Evolutionary conservation across 2,888 invertebrate genomes (phyloP).

Genomic region (Isoperla grammatica): DNA sequence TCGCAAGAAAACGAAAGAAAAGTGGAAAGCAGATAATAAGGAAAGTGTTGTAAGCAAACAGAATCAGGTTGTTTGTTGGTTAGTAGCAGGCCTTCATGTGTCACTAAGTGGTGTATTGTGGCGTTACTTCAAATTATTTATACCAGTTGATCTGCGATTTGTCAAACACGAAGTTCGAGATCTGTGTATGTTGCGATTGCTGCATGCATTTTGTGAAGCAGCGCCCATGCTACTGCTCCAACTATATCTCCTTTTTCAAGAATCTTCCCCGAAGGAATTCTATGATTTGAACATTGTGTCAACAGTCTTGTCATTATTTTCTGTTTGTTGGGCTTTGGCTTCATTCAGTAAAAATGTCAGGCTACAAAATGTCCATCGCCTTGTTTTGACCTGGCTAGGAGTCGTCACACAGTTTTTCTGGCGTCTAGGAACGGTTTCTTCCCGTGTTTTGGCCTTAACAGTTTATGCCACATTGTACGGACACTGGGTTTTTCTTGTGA

Average conservation of each 20-base stretch:
- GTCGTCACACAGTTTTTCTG: slow-evolving; percentile 71
- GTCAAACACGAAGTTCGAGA: slow-evolving; percentile 74
- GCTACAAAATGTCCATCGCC: slow-evolving; percentile 71
- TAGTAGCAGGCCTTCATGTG: slow-evolving; percentile 53
- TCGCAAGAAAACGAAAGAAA: slow-evolving; percentile 30
- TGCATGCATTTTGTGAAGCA: slow-evolving; percentile 84
- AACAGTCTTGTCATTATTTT: slow-evolving; percentile 73
- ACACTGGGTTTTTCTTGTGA: slow-evolving; percentile 74
- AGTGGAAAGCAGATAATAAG: slow-evolving; percentile 26
- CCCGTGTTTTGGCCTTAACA: slow-evolving; percentile 73
- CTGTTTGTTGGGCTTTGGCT: slow-evolving; percentile 85
- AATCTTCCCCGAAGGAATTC: slow-evolving; percentile 48
- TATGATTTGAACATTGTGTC: slow-evolving; percentile 76
- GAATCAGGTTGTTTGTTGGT: slow-evolving; percentile 51
- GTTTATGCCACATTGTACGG: slow-evolving; percentile 76
- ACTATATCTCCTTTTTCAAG: slow-evolving; percentile 61
- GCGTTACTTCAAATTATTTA: slow-evolving; percentile 75
- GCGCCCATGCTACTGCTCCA: slow-evolving; percentile 83
- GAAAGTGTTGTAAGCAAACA: slow-evolving; percentile 19
- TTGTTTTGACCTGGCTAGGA: slow-evolving; percentile 78
- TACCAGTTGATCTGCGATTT: slow-evolving; percentile 72
- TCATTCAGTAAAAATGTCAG: slow-evolving; percentile 86
- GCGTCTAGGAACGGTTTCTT: slow-evolving; percentile 75
- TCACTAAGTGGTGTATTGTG: slow-evolving; percentile 46
- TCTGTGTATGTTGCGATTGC: slow-evolving; percentile 67